Evolutionary conservation across 2,888 invertebrate species (phyloP), one percentile per base, ranked within the genome.

Genomic region (Pedicia rivosa): DNA sequence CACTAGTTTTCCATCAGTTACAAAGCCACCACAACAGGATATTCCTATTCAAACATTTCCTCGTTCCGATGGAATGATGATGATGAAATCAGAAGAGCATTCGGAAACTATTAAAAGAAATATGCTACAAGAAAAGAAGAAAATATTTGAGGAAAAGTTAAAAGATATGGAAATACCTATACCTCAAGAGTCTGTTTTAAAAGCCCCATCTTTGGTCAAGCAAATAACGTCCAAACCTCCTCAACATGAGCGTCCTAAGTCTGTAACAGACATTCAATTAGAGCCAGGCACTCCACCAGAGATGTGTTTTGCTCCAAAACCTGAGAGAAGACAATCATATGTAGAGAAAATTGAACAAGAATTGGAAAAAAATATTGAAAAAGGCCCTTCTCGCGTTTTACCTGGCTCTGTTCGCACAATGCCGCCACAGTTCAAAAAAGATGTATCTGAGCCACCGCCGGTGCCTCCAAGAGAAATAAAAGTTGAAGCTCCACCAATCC

Each of bases 221-320:
- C 53, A 61, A 44, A 59, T 62, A 13, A 56, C 58, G 8, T 62
- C 62, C 45, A 59, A 63, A 46, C 60, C 62, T 22, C 52, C 65
- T 7, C n/a, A n/a, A n/a, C n/a, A n/a, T n/a, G n/a, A n/a, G n/a
- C n/a, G n/a, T n/a, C n/a, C n/a, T n/a, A n/a, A n/a, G n/a, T n/a
- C n/a, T n/a, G 56, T 65, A 9, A 15, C 25, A 43, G 66, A 67
- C 45, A 57, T 71, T 4, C 57, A 63, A 43, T 50, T 77, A n/a
- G 67, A 73, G 50, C 77, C 76, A 0, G 78, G 76, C 4, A 65
- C 74, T 9, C 73, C 76, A 4, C 75, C 77, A 12, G 74, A 75
- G 57, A 72, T 78, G 7, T 72, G 66, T 28, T 78, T 66, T 53
- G 70, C 71, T 1, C 67, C 70, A 19, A 65, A 69, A 7, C 65